Conservation (phyloP, 2,113 vertebrate genomes). For the Pycnonotus jocosus region DNA sequence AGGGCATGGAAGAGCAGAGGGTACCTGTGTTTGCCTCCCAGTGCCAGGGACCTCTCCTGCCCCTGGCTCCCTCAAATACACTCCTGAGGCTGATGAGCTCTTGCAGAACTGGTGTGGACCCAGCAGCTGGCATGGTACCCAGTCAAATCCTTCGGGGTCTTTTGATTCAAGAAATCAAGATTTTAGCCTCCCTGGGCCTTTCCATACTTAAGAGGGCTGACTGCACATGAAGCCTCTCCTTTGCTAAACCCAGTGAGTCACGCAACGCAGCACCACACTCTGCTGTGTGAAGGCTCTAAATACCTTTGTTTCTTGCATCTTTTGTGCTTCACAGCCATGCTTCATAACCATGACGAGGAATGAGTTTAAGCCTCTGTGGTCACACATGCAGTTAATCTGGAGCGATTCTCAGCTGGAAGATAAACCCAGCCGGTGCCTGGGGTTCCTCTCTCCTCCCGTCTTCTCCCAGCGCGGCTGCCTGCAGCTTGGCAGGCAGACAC, state of each 20-base stretch:
- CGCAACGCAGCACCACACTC: accelerated
- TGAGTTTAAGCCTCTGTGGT: neutral
- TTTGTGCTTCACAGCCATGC: neutral
- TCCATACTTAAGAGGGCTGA: neutral
- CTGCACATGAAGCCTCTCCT: neutral
- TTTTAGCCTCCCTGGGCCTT: neutral
- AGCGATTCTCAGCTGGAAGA: neutral
- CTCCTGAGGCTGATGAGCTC: neutral
- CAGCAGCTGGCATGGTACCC: neutral
- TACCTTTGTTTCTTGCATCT: neutral
- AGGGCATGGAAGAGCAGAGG: neutral
- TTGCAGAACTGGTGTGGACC: accelerated
- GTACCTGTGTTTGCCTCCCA: neutral
- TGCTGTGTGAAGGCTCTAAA: neutral
- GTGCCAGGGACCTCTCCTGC: neutral
- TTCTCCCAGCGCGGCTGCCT: accelerated
- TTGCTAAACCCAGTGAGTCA: neutral
- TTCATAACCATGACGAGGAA: neutral
- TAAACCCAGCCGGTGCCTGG: neutral
- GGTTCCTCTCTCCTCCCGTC: neutral
- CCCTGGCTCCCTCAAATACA: neutral
- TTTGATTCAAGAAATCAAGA: neutral
- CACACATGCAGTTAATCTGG: neutral
- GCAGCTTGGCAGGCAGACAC: neutral
- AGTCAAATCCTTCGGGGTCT: neutral